A percentile compares a stretch with the other conserved stretches of the same genome.
These are phyloP conservation scores for Hippopotamus amphibius DNA, from an alignment of 2,113 vertebrate species.

Conservation along the genomic window DNA sequence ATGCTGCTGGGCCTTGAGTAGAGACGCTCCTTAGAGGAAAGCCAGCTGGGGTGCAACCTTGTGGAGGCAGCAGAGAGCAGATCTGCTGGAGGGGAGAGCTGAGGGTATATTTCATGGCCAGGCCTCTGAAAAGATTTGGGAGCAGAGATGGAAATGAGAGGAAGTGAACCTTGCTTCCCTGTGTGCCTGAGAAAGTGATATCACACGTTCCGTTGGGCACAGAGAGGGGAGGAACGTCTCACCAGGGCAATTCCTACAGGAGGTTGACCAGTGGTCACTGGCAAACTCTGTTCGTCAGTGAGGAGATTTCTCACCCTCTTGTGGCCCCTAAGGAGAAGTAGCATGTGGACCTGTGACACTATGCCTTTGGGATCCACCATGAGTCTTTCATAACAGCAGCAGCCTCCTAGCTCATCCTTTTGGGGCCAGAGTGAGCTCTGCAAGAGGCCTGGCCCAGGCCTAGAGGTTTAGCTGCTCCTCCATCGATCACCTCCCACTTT, in stretches of 20 bases:
- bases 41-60: accelerated
- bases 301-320: background rate
- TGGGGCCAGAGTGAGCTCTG: background rate
- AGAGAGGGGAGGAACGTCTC: accelerated
- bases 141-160: background rate
- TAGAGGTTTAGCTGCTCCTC: background rate
- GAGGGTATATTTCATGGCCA: background rate
- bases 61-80: background rate
- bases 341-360: background rate
- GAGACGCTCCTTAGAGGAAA: background rate
- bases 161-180: background rate
- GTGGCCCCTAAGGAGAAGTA: background rate
- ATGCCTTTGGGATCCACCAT: background rate
- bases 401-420: background rate
- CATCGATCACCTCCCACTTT: background rate
- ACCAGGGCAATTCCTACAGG: accelerated
- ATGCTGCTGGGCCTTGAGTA: background rate
- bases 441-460: background rate
- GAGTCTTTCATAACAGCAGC: background rate
- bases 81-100: background rate
- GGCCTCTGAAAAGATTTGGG: background rate
- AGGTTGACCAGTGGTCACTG: background rate
- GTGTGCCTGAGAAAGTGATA: background rate
- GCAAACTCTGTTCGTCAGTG: background rate
- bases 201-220: accelerated